Conservation (phyloP, 2,797 vertebrate species). For the Macropodus opercularis region DNA sequence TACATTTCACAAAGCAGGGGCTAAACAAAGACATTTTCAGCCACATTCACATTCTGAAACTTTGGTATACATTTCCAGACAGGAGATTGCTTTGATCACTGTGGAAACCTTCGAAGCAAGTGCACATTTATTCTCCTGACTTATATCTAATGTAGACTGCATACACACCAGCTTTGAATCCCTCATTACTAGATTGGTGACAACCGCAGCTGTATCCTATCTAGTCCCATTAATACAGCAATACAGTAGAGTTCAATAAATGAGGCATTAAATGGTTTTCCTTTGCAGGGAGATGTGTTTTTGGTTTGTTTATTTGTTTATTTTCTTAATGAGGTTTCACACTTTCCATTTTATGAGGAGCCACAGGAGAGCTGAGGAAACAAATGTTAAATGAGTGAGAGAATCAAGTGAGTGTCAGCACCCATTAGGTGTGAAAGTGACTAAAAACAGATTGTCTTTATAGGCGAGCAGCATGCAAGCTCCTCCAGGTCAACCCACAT, state of each 20-base stretch:
- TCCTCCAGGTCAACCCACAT: constrained; percentile 57
- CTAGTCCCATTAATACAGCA: constrained; percentile 8
- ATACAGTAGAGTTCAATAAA: neutral
- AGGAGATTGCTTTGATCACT: constrained; percentile 10
- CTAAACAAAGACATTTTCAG: constrained; percentile 32
- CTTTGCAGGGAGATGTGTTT: constrained; percentile 1
- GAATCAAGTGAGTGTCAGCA: constrained; percentile 46
- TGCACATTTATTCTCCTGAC: neutral
- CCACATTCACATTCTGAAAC: constrained; percentile 14
- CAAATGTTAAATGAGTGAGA: constrained; percentile 48
- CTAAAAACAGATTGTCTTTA: constrained; percentile 59
- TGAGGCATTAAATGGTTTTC: constrained; percentile 12
- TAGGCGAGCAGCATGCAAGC: constrained; percentile 19
- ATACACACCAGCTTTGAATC: constrained; percentile 4
- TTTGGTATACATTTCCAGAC: neutral
- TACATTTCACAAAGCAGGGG: constrained; percentile 6
- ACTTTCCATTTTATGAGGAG: constrained; percentile 42
- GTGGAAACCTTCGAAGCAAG: constrained; percentile 21
- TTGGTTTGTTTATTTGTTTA: constrained; percentile 16
- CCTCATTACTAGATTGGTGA: constrained; percentile 18
- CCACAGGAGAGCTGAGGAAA: constrained; percentile 34
- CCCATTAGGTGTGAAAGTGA: constrained; percentile 57
- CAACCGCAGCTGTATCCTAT: neutral
- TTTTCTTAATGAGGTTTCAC: constrained; percentile 57
- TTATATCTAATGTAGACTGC: neutral